Conservation (phyloP, 2,797 vertebrate species). For the Lagodon rhomboides region DNA sequence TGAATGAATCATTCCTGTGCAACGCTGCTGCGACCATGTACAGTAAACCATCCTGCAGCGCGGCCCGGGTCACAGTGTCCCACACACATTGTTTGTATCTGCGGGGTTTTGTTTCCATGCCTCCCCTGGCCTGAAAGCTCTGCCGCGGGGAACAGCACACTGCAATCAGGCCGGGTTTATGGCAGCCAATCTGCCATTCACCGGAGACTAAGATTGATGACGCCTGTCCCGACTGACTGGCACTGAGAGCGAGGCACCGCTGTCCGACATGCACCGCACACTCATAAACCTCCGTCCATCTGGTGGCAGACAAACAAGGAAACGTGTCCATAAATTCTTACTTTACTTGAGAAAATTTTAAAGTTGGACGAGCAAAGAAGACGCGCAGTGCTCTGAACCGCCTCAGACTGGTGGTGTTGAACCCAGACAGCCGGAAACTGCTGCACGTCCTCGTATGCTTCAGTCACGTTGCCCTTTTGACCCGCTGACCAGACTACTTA, state of each 20-base stretch:
- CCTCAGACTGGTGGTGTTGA: slow-evolving; percentile 26
- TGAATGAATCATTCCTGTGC: neutral
- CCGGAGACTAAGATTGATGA: slow-evolving; percentile 67
- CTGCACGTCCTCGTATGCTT: slow-evolving; percentile 28
- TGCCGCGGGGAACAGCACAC: slow-evolving; percentile 60
- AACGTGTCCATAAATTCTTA: slow-evolving; percentile 58
- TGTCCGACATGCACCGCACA: slow-evolving; percentile 57
- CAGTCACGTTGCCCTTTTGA: slow-evolving; percentile 65
- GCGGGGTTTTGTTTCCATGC: slow-evolving; percentile 65
- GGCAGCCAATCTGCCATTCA: slow-evolving; percentile 74
- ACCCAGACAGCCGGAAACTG: slow-evolving; percentile 27
- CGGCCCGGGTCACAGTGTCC: slow-evolving; percentile 8
- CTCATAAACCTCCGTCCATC: slow-evolving; percentile 68
- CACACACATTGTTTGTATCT: slow-evolving; percentile 57
- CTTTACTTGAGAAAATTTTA: slow-evolving; percentile 37
- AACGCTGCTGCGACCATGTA: neutral
- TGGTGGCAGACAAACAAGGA: slow-evolving; percentile 67
- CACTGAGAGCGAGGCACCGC: slow-evolving; percentile 30
- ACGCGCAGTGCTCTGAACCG: neutral
- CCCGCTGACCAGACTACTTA: slow-evolving; percentile 69
- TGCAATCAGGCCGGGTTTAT: slow-evolving; percentile 71
- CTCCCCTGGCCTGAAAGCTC: slow-evolving; percentile 48
- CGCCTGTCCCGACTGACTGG: slow-evolving; percentile 61
- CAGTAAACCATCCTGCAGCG: neutral
- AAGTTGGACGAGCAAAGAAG: slow-evolving; percentile 19